Conservation (phyloP, 2,113 vertebrate species). For the Brachypodius melanocephalos region DNA sequence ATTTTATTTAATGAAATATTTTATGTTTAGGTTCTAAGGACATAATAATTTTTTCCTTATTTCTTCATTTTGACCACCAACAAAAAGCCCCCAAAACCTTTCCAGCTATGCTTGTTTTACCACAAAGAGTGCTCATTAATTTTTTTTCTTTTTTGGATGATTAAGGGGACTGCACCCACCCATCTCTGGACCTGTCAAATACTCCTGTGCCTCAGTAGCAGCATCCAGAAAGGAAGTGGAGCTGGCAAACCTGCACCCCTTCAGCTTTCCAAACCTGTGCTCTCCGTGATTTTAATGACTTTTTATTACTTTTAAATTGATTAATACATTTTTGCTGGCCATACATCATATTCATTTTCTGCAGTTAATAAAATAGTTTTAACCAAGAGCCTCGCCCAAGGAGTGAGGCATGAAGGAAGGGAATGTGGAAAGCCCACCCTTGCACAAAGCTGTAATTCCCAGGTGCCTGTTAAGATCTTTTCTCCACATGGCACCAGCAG, state of each 20-base stretch:
- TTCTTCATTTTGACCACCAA: neutral
- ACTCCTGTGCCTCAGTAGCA: neutral
- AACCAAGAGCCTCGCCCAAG: neutral
- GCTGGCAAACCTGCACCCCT: neutral
- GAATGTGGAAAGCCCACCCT: neutral
- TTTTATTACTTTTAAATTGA: neutral
- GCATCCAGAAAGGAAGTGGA: neutral
- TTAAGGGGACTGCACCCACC: neutral
- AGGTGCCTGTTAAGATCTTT: neutral
- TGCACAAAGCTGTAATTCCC: neutral
- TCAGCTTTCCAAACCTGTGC: neutral
- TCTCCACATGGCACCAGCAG: neutral
- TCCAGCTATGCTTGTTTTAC: neutral
- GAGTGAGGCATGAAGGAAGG: rapidly evolving
- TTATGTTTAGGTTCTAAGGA: neutral
- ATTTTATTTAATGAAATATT: neutral
- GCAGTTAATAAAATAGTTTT: neutral
- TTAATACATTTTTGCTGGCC: neutral
- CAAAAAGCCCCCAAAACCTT: rapidly evolving
- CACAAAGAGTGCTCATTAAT: rapidly evolving
- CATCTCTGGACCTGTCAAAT: neutral
- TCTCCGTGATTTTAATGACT: neutral
- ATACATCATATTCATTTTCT: neutral
- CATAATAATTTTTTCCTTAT: neutral
- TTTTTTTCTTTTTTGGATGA: neutral